These are phyloP conservation scores for Lepus oiostolus DNA, from an alignment of 2,797 vertebrate genomes.

Conservation along the genomic window DNA sequence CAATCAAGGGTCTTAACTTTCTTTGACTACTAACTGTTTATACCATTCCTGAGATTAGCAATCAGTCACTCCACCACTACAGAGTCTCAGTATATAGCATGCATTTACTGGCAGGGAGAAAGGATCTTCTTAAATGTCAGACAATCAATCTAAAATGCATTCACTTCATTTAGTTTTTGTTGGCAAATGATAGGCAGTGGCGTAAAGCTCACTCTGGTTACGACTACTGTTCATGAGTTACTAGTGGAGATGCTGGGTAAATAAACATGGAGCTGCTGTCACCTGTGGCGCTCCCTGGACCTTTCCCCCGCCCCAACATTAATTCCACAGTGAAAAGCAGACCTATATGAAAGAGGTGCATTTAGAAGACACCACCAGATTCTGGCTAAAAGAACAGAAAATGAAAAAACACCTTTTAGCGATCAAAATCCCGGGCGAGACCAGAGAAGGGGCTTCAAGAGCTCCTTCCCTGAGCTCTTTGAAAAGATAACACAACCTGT, in stretches of 20 bases:
- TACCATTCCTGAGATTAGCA: neutral
- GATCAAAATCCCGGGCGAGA: constrained; percentile 93
- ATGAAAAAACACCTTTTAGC: constrained; percentile 89
- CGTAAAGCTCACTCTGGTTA: neutral
- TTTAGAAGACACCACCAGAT: constrained; percentile 88
- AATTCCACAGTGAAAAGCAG: constrained; percentile 84
- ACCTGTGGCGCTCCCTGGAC: constrained; percentile 80
- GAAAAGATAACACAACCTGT: constrained; percentile 89
- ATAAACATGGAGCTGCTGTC: neutral
- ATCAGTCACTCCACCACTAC: neutral
- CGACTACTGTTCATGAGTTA: neutral
- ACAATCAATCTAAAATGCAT: neutral
- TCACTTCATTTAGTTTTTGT: constrained; percentile 6
- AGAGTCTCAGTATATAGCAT: neutral
- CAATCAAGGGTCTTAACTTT: neutral
- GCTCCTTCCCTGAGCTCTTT: constrained; percentile 96
- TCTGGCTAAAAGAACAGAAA: constrained; percentile 86
- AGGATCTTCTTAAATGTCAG: neutral
- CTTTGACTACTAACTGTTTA: neutral
- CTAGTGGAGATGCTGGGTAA: neutral
- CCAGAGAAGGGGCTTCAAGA: constrained; percentile 94
- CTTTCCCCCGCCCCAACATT: constrained; percentile 85
- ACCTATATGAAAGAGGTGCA: constrained; percentile 88
- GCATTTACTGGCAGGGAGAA: neutral
- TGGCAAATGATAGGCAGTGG: neutral